Percentiles rank a stretch among this genome's conserved stretches.
Conservation (phyloP, 2,888 invertebrate species). For the Falcaria lacertinaria region DNA sequence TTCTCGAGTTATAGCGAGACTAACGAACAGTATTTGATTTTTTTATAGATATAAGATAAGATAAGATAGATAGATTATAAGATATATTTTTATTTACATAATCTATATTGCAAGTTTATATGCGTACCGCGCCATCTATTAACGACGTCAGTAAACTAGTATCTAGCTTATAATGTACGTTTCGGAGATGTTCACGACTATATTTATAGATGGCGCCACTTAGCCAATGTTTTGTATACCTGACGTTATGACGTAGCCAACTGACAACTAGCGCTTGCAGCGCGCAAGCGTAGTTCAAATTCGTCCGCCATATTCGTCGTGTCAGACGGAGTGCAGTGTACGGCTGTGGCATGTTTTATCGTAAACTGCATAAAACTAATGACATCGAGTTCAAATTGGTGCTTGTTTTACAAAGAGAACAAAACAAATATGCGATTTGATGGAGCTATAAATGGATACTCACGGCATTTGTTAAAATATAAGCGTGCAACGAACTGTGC, state of each 20-base stretch:
- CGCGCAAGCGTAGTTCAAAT: constrained; percentile 76
- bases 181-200: constrained; percentile 25
- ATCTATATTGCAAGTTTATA: no score
- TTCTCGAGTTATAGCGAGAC: no score
- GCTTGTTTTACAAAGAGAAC: constrained; percentile 52
- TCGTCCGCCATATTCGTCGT: constrained; percentile 79
- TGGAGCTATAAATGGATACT: constrained; percentile 54
- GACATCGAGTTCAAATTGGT: constrained; percentile 59
- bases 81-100: no score
- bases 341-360: constrained; percentile 75
- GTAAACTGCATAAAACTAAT: constrained; percentile 67
- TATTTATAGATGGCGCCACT: constrained; percentile 44
- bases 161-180: constrained; percentile 11
- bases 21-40: no score
- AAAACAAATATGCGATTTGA: constrained; percentile 63
- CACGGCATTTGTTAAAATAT: constrained; percentile 63
- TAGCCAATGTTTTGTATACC: constrained; percentile 52
- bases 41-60: no score
- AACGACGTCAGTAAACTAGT: neutral
- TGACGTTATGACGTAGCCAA: constrained; percentile 26
- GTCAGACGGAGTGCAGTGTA: constrained; percentile 75
- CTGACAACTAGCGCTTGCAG: constrained; percentile 27
- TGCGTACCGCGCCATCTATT: constrained; percentile 1
- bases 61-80: no score
- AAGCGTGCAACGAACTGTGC: constrained; percentile 75